Evolutionary conservation across 2,888 invertebrate genomes (phyloP).

Genomic region (Plebejus melissa): DNA sequence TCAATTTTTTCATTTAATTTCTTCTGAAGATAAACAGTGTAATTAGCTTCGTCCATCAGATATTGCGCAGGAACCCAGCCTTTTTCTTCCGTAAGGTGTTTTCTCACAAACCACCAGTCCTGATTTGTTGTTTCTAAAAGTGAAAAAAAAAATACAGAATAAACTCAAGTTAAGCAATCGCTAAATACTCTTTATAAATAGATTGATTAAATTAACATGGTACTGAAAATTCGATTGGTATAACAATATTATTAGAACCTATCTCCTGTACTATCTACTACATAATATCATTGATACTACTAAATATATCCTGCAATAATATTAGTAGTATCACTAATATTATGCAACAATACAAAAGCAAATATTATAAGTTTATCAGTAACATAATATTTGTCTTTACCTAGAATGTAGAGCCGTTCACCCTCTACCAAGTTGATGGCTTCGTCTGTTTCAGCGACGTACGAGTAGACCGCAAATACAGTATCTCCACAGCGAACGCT

Average conservation of each 20-base stretch:
- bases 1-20: conserved; percentile 95
- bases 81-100: conserved; percentile 92
- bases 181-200: not conserved
- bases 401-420: conserved; percentile 90
- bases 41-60: conserved; percentile 89
- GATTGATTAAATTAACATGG: not conserved
- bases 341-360: too few relatives aligned
- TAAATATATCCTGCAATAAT: not conserved
- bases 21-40: conserved; percentile 90
- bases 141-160: not conserved
- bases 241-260: not conserved
- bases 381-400: conserved; percentile 54
- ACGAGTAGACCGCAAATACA: conserved; percentile 90
- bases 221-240: too few relatives aligned
- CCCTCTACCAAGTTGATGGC: conserved; percentile 94
- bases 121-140: conserved; percentile 85
- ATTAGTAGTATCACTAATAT: not conserved
- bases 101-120: conserved; percentile 96
- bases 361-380: too few relatives aligned
- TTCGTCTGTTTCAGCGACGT: conserved; percentile 91
- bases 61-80: conserved; percentile 96
- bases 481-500: conserved; percentile 85
- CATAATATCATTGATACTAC: too few relatives aligned
- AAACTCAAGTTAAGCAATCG: not conserved
- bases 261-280: too few relatives aligned